Percentiles rank a stretch among this genome's conserved stretches.
phyloP scores from a whole-genome alignment of 2,888 invertebrate genomes.

The Drosophila birchii region DNA sequence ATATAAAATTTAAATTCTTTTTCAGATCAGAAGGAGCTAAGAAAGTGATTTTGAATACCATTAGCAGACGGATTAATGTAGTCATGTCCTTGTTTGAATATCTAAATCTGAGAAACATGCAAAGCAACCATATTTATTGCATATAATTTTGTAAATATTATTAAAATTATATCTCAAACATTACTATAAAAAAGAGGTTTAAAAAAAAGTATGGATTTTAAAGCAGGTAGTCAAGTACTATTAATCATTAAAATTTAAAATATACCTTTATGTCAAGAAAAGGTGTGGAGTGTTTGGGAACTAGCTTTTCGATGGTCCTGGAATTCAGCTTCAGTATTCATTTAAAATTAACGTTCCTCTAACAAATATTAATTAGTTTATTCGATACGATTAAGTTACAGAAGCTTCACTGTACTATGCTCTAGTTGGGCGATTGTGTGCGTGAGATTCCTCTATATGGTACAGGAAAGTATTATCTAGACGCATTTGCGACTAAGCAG shows the following conservation, averaged over 20 bases:
- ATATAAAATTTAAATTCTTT: not conserved
- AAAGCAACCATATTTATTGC: too few relatives aligned
- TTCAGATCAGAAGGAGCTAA: not conserved
- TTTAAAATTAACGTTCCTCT: not conserved
- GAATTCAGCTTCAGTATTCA: not conserved
- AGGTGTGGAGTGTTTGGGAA: not conserved
- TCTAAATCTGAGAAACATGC: not conserved
- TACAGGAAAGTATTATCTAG: constrained; percentile 54
- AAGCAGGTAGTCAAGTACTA: too few relatives aligned
- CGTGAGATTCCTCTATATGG: constrained; percentile 11
- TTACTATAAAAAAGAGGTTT: too few relatives aligned
- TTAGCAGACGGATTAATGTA: not conserved
- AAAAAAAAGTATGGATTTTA: too few relatives aligned
- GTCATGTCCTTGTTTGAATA: not conserved
- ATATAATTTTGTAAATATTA: not conserved
- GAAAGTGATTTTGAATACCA: not conserved
- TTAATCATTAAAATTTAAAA: too few relatives aligned
- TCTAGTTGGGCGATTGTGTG: constrained; percentile 2
- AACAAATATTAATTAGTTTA: not conserved
- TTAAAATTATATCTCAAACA: not conserved
- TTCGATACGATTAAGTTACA: not conserved
- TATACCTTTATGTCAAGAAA: not conserved
- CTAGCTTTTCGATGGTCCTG: not conserved
- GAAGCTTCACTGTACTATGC: not conserved
- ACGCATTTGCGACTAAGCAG: constrained; percentile 46